Percentiles rank a stretch among this genome's conserved stretches.
phyloP scores from a whole-genome alignment of 2,888 invertebrate species.

The Oegoconia quadripuncta region DNA sequence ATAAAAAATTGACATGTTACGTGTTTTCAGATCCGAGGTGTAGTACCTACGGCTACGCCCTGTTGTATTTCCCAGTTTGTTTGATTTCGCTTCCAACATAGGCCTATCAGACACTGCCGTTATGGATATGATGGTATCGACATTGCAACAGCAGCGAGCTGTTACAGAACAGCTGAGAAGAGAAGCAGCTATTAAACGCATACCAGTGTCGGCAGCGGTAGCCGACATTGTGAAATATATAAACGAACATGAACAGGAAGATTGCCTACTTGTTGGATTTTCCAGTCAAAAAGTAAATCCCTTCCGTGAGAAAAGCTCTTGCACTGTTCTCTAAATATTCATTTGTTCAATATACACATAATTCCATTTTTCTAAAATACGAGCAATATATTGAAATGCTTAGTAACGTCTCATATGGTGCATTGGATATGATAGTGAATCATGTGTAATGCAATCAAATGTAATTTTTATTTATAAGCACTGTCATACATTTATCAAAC shows the following conservation, averaged over 20 bases:
- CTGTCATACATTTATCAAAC: no score
- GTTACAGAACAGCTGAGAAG: conserved; percentile 95
- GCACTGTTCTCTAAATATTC: conserved; percentile 85
- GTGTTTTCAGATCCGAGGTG: conserved; percentile 18
- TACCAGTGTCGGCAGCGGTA: conserved; percentile 93
- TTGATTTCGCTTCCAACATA: conserved; percentile 82
- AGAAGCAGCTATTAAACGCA: conserved; percentile 92
- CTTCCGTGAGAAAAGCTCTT: conserved; percentile 95
- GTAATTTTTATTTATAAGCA: no score
- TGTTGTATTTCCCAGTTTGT: conserved; percentile 48
- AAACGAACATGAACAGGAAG: conserved; percentile 94
- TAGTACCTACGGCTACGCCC: conserved; percentile 66
- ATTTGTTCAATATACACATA: no score
- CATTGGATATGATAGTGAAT: no score
- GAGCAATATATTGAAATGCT: no score
- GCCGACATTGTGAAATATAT: conserved; percentile 95
- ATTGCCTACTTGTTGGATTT: conserved; percentile 95
- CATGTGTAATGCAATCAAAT: no score
- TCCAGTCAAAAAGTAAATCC: conserved; percentile 97
- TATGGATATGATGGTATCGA: conserved; percentile 96
- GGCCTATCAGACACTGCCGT: conserved; percentile 93
- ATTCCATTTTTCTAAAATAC: no score
- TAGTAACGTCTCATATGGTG: no score
- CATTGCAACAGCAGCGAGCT: conserved; percentile 95
- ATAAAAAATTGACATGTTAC: neutral